These are phyloP conservation scores for Nymphalis io DNA, from an alignment of 1,140 invertebrate species.

Conservation along the genomic window DNA sequence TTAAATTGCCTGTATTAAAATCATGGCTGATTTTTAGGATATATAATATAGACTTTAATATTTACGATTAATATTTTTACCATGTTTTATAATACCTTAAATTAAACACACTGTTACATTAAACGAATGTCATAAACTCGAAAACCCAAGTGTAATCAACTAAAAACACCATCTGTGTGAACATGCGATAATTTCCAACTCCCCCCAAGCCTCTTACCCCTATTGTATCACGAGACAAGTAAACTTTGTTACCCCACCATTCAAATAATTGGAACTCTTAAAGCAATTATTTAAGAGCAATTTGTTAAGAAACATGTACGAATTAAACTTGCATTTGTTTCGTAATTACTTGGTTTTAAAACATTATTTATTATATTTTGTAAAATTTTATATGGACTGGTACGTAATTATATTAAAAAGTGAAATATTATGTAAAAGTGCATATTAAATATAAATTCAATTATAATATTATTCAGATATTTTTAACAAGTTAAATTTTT, in stretches of 20 bases:
- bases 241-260: conserved; percentile 27
- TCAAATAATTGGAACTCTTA: conserved; percentile 25
- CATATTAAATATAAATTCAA: too few species aligned
- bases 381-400: too few species aligned
- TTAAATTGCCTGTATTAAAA: too few species aligned
- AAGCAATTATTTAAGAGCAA: conserved; percentile 20
- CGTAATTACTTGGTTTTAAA: neutral
- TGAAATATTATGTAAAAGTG: too few species aligned
- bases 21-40: too few species aligned
- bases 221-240: conserved; percentile 16
- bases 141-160: conserved; percentile 20
- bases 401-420: too few species aligned
- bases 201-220: conserved; percentile 1
- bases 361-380: neutral
- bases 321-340: neutral
- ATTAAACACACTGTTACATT: neutral
- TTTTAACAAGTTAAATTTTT: too few species aligned
- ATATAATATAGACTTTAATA: too few species aligned
- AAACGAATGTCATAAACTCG: conserved; percentile 10
- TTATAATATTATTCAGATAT: too few species aligned
- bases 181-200: conserved; percentile 35
- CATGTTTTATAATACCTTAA: too few species aligned
- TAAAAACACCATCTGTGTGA: conserved; percentile 37
- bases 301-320: neutral
- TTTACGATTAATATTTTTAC: neutral